Conservation (phyloP, 2,113 vertebrate genomes). For the Thunnus maccoyii region DNA sequence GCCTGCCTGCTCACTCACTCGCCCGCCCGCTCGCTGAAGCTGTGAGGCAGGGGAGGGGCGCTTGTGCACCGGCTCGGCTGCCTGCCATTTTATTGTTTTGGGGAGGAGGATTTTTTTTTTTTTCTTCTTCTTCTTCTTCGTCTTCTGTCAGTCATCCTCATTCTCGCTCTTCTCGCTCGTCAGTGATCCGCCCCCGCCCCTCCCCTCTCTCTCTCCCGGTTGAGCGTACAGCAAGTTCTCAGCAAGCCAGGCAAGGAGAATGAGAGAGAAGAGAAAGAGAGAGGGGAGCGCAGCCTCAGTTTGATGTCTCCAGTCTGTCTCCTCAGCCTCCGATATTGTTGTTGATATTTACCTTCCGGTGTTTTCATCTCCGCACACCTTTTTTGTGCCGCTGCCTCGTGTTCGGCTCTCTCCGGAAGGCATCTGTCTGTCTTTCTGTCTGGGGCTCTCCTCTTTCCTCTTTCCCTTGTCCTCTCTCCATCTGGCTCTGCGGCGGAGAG, state of each 20-base stretch:
- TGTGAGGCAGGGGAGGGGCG: constrained; percentile 56
- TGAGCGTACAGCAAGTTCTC: constrained; percentile 39
- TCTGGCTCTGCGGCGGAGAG: constrained; percentile 52
- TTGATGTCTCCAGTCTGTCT: constrained; percentile 51
- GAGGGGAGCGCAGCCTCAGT: constrained; percentile 64
- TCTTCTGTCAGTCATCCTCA: constrained; percentile 26
- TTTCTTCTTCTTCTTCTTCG: constrained; percentile 16
- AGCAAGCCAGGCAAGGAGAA: constrained; percentile 13
- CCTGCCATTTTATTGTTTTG: constrained; percentile 79
- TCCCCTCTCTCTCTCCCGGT: constrained; percentile 37
- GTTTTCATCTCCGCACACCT: constrained; percentile 39
- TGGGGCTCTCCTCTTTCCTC: neutral
- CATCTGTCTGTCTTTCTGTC: neutral
- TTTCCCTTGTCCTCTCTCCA: neutral
- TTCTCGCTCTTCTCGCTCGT: constrained; percentile 46
- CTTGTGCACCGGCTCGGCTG: constrained; percentile 48
- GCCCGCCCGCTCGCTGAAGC: constrained; percentile 30
- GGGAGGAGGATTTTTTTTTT: constrained; percentile 21
- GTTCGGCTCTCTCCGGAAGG: constrained; percentile 8
- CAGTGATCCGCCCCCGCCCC: constrained; percentile 53
- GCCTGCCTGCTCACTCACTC: constrained; percentile 12
- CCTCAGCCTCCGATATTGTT: constrained; percentile 48
- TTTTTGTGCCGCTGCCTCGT: constrained; percentile 18
- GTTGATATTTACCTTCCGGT: constrained; percentile 51
- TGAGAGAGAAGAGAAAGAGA: neutral